Evolutionary conservation across 2,797 vertebrate species (phyloP), one percentile per base, ranked within the genome.

Genomic region (Merluccius polli): DNA sequence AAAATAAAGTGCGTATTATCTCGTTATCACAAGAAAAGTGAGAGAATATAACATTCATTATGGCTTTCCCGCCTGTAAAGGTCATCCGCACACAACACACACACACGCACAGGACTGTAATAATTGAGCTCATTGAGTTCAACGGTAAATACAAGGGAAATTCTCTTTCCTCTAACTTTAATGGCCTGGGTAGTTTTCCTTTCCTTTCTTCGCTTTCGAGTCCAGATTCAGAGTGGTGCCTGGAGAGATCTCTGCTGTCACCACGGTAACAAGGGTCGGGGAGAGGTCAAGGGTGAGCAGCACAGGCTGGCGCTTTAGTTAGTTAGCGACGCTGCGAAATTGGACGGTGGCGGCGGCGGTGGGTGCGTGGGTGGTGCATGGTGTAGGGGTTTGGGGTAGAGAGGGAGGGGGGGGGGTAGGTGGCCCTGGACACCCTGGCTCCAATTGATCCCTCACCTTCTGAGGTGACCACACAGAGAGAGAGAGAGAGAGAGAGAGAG

Each of bases 371-470:
- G 59, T 12, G 9, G 67, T 30, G 67, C n/a, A n/a, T n/a, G n/a
- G n/a, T n/a, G n/a, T n/a, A n/a, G n/a, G n/a, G n/a, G n/a, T n/a
- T n/a, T n/a, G n/a, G n/a, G n/a, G n/a, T n/a, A n/a, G n/a, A n/a
- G n/a, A n/a, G n/a, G n/a, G n/a, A n/a, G n/a, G n/a, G n/a, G n/a
- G n/a, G n/a, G n/a, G n/a, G n/a, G n/a, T n/a, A n/a, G n/a, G n/a
- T n/a, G n/a, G n/a, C n/a, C n/a, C n/a, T n/a, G n/a, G n/a, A n/a
- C n/a, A n/a, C n/a, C n/a, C n/a, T n/a, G n/a, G n/a, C n/a, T n/a
- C n/a, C n/a, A n/a, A 77, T 84, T 88, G 81, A 91, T 80, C 86
- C 84, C 78, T 10, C 59, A 74, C 82, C 38, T 59, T 59, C 48
- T 75, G 82, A 81, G 79, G 31, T 73, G 63, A 85, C 76, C 82